Evolutionary conservation across 2,888 invertebrate species (phyloP), one percentile per base, ranked within the genome.

Genomic region (Plagiodera versicolora): DNA sequence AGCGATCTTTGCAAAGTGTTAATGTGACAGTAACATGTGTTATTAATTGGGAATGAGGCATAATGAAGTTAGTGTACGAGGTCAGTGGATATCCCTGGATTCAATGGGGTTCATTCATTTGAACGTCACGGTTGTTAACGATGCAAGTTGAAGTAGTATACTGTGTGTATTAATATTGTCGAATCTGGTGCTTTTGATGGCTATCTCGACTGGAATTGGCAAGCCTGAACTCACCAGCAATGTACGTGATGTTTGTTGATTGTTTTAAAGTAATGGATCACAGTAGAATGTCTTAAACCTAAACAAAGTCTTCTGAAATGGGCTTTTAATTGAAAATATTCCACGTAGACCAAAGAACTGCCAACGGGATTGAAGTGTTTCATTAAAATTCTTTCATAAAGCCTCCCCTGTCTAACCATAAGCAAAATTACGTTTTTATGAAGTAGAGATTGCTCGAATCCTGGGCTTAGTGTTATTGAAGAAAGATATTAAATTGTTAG

Each of bases 311-410:
- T 51, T 48, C 30, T 24, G 24, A 48, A 45, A 50, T 64, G 57
- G 57, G 60, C 61, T 61, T 69, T 69, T 67, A 67, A 67, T 67
- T 65, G 66, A 69, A 65, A 54, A 67, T 65, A 65, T 60, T 65
- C 66, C 59, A 48, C 50, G 20, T 49, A 14, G 17, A 20, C 50
- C 28, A 54, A 63, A 39, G 56, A 50, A 32, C 58, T 58, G 52
- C 57, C 56, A 57, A 16, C 57, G 48, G 32, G 4, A 16, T 45
- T 54, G 56, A 61, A 61, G 61, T 61, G 55, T 61, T 63, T 63
- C 61, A 63, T 65, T 65, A 65, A 65, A 65, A 65, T 65, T 65
- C 65, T 61, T 63, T 56, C 53, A 60, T 63, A 59, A 61, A 63
- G 51, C 58, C 54, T 45, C 17, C 39, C 44, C 49, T 54, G 63